Base-by-base conservation (phyloP, 1,140 invertebrate genomes). In the Zaprionus camerounensis region DNA sequence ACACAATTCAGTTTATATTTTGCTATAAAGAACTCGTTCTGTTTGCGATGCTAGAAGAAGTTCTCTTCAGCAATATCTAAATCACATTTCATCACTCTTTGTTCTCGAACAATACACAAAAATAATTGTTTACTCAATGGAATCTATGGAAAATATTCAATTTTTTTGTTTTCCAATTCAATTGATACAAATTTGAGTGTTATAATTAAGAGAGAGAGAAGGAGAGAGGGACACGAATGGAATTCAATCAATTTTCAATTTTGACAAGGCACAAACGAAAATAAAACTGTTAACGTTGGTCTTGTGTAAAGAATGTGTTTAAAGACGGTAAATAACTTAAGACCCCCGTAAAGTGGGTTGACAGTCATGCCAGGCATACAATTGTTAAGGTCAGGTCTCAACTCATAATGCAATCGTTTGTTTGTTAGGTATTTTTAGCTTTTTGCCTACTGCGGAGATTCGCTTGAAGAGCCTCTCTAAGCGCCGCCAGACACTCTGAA, bases 131-230 rank as follows among this genome's bases (percentile, higher is more conserved):
- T 51, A 51, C 20, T 46, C 15, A 9, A 46, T 26, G 4, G 24
- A 46, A 51, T 51, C 46, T 51, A 51, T 51, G 11, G 12, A 51
- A 51, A 51, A 22, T 51, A 51, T 51, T 51, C 46, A 51, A 51
- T 51, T 51, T 24, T 12, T 13, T 51, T 51, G 46, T 51, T 13
- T 51, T 51, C 20, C 46, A 24, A 20, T 22, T 22, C 46, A 51
- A 51, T 51, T 51, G 46, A 51, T 51, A 24, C 5, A 4, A 51
- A 51, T 51, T 51, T 51, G 46, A 34, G 31, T 22, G 20, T 13
- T 51, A 51, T 46, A 22, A 51, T 51, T 51, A 20, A 22, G n/a
- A 17, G 41, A 17, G n/a, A 44, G n/a, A 17, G 41, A 7, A 6
- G 4, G 4, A n/a, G 38, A 41, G 38, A 41, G 15, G 20, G n/a